Conservation (phyloP, 2,888 invertebrate species). For the Hermodice carunculata region DNA sequence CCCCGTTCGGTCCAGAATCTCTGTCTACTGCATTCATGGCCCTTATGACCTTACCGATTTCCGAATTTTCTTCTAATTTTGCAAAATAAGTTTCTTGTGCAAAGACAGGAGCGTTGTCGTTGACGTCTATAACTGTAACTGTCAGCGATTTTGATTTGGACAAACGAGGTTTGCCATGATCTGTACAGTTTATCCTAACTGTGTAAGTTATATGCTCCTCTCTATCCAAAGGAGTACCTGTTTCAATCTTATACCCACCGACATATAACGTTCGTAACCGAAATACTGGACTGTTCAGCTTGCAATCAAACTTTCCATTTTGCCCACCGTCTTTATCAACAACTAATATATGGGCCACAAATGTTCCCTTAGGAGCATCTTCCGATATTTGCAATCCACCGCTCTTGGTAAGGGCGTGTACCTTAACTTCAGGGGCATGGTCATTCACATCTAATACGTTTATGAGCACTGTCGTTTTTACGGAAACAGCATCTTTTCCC, state of each 20-base stretch:
- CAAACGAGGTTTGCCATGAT: conserved; percentile 26
- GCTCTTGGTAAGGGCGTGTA: conserved; percentile 34
- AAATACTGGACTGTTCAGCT: conserved; percentile 29
- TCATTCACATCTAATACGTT: conserved; percentile 41
- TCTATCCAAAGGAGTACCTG: conserved; percentile 28
- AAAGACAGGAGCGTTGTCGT: conserved; percentile 35
- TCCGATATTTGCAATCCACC: conserved; percentile 27
- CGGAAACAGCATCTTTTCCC: conserved; percentile 35
- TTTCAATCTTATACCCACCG: conserved; percentile 32
- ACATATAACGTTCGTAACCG: conserved; percentile 14
- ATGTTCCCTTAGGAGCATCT: conserved; percentile 10
- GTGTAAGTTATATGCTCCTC: conserved; percentile 27
- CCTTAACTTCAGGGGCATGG: conserved; percentile 34
- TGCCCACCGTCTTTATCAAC: conserved; percentile 32
- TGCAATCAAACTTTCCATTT: conserved; percentile 36
- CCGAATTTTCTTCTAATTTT: conserved; percentile 28
- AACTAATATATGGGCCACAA: conserved; percentile 22
- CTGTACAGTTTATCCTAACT: conserved; percentile 30
- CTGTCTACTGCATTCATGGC: conserved; percentile 35
- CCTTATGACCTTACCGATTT: conserved; percentile 24
- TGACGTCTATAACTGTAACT: conserved; percentile 31
- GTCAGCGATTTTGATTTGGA: conserved; percentile 19
- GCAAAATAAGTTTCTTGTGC: conserved; percentile 20
- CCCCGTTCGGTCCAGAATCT: conserved; percentile 34
- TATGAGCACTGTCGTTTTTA: conserved; percentile 35